Evolutionary conservation across 2,113 vertebrate species (phyloP).

Genomic region (Falcunculus frontatus): DNA sequence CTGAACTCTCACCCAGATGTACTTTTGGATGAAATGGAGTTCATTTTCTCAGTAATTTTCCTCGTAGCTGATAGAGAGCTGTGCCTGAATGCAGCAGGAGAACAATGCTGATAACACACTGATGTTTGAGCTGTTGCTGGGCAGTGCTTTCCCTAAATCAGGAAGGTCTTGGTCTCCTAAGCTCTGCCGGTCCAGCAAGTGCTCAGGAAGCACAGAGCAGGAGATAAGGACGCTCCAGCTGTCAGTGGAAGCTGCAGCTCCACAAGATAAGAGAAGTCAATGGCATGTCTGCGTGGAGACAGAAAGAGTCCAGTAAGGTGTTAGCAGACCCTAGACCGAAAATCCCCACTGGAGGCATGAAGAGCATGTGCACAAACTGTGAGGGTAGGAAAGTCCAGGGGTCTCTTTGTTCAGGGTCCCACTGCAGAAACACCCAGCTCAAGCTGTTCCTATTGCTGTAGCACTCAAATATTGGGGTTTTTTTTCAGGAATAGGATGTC

Average conservation of each 20-base stretch:
- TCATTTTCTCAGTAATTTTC: neutral
- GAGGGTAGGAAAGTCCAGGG: neutral
- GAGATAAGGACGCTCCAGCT: neutral
- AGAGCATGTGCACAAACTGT: rapidly evolving
- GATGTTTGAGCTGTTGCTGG: neutral
- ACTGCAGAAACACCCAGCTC: neutral
- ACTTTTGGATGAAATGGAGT: neutral
- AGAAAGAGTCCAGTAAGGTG: neutral
- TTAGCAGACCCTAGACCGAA: neutral
- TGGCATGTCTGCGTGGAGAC: neutral
- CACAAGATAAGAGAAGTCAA: neutral
- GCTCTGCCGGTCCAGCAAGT: rapidly evolving
- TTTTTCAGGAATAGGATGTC: too few species aligned
- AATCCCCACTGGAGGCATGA: neutral
- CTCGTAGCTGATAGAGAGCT: neutral
- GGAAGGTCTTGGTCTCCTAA: neutral
- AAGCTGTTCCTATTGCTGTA: neutral
- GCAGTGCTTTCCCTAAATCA: neutral
- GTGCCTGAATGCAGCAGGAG: neutral
- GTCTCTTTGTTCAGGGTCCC: neutral
- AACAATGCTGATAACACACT: neutral
- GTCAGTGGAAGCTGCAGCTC: neutral
- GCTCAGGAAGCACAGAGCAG: neutral
- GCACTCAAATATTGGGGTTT: neutral
- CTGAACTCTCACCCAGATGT: neutral